Base-by-base conservation (phyloP, 2,888 invertebrate genomes). In the Cylloceria caligata region DNA sequence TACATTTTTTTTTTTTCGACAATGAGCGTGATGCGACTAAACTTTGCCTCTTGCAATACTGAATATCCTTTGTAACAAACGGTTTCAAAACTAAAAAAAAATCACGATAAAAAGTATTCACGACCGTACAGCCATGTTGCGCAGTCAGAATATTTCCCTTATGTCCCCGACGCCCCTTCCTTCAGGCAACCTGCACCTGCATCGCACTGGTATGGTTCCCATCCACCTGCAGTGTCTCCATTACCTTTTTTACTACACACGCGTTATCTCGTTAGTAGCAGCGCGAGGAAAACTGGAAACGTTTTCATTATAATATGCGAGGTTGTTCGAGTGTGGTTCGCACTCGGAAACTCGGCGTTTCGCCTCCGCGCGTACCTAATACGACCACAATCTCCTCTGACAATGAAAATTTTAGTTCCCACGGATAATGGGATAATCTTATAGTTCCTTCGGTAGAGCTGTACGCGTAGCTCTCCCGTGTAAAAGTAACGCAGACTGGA, bases 301-400 rank as follows among this genome's bases (percentile, higher is more conserved):
- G 42, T 60, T 74, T 45, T 74, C 68, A 74, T 80, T 64, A 69
- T 68, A 80, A 74, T 27, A 64, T 55, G 9, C 55, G 52, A 74
- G 68, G 45, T 52, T 80, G 52, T 45, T 62, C 52, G 68, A 62
- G 68, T 27, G 27, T 49, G 68, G 45, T 55, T 68, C 57, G 5
- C 27, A 19, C 30, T 34, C 34, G 39, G 55, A 42, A 47, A 62
- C 49, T 60, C 75, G 13, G 6, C 30, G 42, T 19, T 55, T 55
- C 9, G 11, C 27, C 5, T 16, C 39, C 39, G 3, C 68, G 39
- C 68, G 34, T 34, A 24, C 39, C 45, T 49, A 36, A 52, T 52
- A 36, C 34, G 16, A 30, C 16, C 42, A 47, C 27, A 57, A 36
- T 42, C 39, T 30, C 5, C 47, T 3, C 19, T 16, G 3, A 4